A percentile compares a stretch with the other conserved stretches of the same genome.
Evolutionary conservation across 64 coral and sea anemone genomes (phyloP).

Genomic region (Cladopsammia gracilis): DNA sequence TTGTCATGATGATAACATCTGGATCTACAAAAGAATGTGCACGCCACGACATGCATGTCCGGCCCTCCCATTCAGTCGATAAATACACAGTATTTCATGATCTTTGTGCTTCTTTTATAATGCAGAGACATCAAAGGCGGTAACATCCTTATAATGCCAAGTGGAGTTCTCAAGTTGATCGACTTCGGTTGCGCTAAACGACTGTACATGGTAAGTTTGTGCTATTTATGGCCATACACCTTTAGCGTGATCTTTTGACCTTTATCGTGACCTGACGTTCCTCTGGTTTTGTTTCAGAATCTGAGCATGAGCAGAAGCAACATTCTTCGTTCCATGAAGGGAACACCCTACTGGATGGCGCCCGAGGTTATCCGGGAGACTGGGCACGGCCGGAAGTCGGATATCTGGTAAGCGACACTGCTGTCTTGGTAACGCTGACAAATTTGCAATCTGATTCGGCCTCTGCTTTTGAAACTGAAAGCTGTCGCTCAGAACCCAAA

Average conservation of each 20-base stretch:
- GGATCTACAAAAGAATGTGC: too few relatives aligned
- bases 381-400: conserved; percentile 95
- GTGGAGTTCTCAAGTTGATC: conserved; percentile 95
- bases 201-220: conserved; percentile 87
- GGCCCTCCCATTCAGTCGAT: background rate
- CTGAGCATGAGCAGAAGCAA: conserved; percentile 90
- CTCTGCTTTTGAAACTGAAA: too few relatives aligned
- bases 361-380: conserved; percentile 97
- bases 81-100: background rate
- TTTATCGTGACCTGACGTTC: background rate
- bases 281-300: conserved; percentile 56
- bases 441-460: too few relatives aligned
- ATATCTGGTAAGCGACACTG: conserved; percentile 84
- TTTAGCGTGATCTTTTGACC: background rate
- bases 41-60: background rate
- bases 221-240: background rate
- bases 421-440: background rate
- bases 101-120: background rate
- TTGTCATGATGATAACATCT: too few relatives aligned
- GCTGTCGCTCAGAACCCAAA: too few relatives aligned
- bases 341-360: conserved; percentile 99
- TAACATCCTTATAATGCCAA: conserved; percentile 91
- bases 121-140: conserved; percentile 98
- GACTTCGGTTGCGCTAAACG: conserved; percentile 99
- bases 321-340: conserved; percentile 98